Conservation (phyloP, 2,888 invertebrate genomes). For the Trissonchulus sp. region DNA sequence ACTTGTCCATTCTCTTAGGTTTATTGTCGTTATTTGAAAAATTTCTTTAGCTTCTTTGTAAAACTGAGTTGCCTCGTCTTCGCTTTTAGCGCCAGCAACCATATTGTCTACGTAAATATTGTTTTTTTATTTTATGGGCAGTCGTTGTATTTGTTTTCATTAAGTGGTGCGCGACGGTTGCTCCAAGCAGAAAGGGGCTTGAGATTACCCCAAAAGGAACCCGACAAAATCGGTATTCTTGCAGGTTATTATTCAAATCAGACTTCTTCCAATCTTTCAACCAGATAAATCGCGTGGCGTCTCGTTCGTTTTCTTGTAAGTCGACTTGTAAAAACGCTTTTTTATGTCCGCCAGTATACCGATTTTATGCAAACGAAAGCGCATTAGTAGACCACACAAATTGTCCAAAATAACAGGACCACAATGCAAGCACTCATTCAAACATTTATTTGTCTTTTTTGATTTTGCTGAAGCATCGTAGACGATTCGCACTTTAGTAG, state of each 20-base stretch:
- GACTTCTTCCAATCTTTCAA: conserved; percentile 3
- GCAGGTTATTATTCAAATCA: not conserved
- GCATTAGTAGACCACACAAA: conserved; percentile 29
- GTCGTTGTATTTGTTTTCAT: not conserved
- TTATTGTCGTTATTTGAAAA: conserved; percentile 16
- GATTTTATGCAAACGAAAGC: conserved; percentile 29
- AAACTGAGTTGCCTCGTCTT: conserved; percentile 26
- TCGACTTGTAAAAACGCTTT: conserved; percentile 30
- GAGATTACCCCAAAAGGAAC: conserved; percentile 24
- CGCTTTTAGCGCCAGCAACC: conserved; percentile 11
- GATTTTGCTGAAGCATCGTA: too few species aligned
- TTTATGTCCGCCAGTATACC: conserved; percentile 23
- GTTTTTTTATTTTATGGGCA: not conserved
- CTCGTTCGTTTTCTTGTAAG: conserved; percentile 24
- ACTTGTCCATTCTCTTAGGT: conserved; percentile 27
- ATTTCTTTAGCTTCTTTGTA: too few species aligned
- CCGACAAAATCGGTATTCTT: conserved; percentile 20
- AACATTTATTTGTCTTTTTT: too few species aligned
- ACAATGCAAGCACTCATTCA: conserved; percentile 29
- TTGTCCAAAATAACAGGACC: conserved; percentile 28
- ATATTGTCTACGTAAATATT: conserved; percentile 19
- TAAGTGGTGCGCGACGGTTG: not conserved
- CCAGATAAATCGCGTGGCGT: conserved; percentile 28
- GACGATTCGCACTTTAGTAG: conserved; percentile 32
- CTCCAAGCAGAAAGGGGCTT: conserved; percentile 10